Evolutionary conservation across 2,113 vertebrate genomes (phyloP).

Genomic region (Motacilla tschutschensis): DNA sequence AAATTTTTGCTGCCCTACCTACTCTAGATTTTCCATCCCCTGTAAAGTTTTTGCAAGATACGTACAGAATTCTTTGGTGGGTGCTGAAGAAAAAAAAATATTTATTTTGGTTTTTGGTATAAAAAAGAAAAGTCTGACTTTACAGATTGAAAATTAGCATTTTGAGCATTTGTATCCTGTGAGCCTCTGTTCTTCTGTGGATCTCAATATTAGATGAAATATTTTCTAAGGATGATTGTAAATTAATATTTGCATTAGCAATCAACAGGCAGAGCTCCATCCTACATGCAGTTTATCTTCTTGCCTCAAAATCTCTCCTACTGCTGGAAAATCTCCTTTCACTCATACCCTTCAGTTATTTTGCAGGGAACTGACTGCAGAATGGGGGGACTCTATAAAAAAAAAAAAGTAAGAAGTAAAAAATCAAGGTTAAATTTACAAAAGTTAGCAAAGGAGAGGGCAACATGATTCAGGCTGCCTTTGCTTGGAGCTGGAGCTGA

Average conservation of each 20-base stretch:
- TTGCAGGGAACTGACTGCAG: neutral
- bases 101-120: neutral
- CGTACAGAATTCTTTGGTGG: neutral
- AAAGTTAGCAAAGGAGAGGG: neutral
- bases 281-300: neutral
- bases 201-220: neutral
- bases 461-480: neutral
- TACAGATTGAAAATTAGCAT: neutral
- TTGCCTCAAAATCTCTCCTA: neutral
- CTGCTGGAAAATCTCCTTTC: neutral
- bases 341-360: neutral
- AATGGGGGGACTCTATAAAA: neutral
- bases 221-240: neutral
- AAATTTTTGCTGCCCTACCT: neutral
- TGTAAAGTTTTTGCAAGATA: neutral
- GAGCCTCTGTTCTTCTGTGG: neutral
- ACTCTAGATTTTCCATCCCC: neutral
- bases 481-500: neutral
- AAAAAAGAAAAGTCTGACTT: neutral
- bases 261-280: neutral
- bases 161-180: neutral
- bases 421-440: neutral
- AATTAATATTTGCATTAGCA: neutral
- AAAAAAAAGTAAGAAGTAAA: accelerated
- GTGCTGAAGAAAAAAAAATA: neutral